Base-by-base conservation (phyloP, 1,140 invertebrate genomes). In the Gonatopus flavifemur region DNA sequence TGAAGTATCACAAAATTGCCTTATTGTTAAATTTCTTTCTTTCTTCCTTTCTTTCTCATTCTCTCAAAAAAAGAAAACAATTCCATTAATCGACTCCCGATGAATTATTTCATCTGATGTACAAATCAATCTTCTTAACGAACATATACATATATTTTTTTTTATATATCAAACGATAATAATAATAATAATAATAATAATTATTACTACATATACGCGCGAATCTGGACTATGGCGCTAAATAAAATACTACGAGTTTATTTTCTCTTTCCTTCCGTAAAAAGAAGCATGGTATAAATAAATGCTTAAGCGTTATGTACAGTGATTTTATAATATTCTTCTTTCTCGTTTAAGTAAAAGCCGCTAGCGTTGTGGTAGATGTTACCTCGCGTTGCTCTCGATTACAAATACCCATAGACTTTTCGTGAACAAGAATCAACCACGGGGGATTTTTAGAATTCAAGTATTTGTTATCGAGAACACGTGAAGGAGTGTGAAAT, bases 211-310 rank as follows among this genome's bases (percentile, higher is more conserved):
- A 39, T 19, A 52, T 53, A 55, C 49, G 52, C 50, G 40, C 46
- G 42, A 58, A 56, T 24, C 50, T 54, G 41, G 44, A 49, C 58
- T 61, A 61, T 32, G 52, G 59, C 63, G 62, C 70, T 72, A 72
- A 67, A 74, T 77, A 76, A 74, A 76, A 77, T 76, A 76, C 70
- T 76, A 74, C 67, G 52, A 57, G 62, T 66, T n/a, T n/a, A n/a
- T n/a, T n/a, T n/a, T n/a, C n/a, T n/a, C n/a, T n/a, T n/a, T n/a
- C 60, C 59, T 55, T 58, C 68, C 55, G 62, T 72, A 67, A 69
- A 74, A n/a, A n/a, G n/a, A n/a, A 73, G 67, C 68, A 71, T 55
- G 55, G 61, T 73, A 76, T 78, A 77, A 75, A 78, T 76, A 77
- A 75, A 76, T 77, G 72, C 71, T 63, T 66, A 76, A 76, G 72